Evolutionary conservation across 1,140 invertebrate species (phyloP).

Genomic region (Drosophila arizonae): DNA sequence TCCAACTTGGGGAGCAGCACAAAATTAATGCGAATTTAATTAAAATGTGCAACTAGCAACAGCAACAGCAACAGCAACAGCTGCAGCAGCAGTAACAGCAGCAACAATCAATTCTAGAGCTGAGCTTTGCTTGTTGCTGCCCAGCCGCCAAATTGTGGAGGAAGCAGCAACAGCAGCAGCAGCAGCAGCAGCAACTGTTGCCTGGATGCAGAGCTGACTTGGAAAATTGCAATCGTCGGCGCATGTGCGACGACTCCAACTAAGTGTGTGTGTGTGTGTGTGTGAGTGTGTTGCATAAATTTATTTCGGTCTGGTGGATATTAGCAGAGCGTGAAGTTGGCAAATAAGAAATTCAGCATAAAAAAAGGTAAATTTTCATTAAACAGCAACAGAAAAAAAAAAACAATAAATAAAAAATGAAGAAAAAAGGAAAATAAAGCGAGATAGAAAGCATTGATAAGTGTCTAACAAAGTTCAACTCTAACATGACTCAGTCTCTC

Average conservation of each 20-base stretch:
- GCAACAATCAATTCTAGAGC: conserved; percentile 68
- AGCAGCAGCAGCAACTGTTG: conserved; percentile 37
- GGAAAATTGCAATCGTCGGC: conserved; percentile 61
- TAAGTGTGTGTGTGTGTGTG: conserved; percentile 41
- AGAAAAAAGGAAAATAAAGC: conserved; percentile 33
- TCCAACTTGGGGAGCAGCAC: conserved; percentile 59
- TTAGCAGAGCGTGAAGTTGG: conserved; percentile 83
- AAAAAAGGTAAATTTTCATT: conserved; percentile 74
- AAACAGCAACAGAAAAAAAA: conserved; percentile 52
- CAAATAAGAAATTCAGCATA: conserved; percentile 80
- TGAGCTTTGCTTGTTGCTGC: conserved; percentile 69
- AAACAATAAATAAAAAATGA: neutral
- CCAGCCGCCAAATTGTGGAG: conserved; percentile 63
- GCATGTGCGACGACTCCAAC: conserved; percentile 61
- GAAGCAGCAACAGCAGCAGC: conserved; percentile 53
- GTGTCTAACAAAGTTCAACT: too few relatives aligned
- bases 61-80: conserved; percentile 57
- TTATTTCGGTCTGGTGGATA: conserved; percentile 83
- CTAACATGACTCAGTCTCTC: neutral
- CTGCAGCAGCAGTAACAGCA: conserved; percentile 24
- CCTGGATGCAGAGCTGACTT: conserved; percentile 38
- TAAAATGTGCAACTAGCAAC: conserved; percentile 81
- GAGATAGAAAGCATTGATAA: conserved; percentile 33
- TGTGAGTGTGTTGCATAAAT: conserved; percentile 81
- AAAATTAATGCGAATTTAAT: conserved; percentile 81